A percentile compares a stretch with the other conserved stretches of the same genome.
phyloP scores from a whole-genome alignment of 2,113 vertebrate genomes.

The Xenopus laevis region DNA sequence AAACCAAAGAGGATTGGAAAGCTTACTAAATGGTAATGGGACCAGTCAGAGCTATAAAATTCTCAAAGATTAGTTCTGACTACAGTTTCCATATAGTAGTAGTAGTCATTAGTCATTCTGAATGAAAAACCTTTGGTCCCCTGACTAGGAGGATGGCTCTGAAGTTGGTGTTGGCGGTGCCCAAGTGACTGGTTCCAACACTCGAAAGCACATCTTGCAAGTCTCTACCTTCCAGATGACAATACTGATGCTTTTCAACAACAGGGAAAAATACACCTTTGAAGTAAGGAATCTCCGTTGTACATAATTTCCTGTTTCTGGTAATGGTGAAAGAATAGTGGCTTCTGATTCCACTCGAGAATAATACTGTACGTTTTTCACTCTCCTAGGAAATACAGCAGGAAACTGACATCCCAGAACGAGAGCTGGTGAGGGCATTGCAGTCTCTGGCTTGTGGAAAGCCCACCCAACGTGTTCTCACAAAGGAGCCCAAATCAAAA shows the following conservation, averaged over 20 bases:
- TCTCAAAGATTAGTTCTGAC: too few species aligned
- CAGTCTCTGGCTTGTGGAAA: conserved; percentile 96
- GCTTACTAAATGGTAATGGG: too few species aligned
- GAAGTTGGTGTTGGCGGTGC: conserved; percentile 91
- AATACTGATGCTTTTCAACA: conserved; percentile 98
- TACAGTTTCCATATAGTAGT: too few species aligned
- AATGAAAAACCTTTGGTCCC: too few species aligned
- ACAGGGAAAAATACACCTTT: conserved; percentile 93
- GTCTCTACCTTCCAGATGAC: conserved; percentile 99
- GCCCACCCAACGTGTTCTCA: conserved; percentile 91
- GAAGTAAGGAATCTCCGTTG: conserved; percentile 71
- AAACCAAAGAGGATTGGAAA: conserved; percentile 15
- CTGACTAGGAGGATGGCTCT: conserved; percentile 86
- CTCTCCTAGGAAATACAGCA: conserved; percentile 91
- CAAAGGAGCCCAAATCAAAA: conserved; percentile 95
- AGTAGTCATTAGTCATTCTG: too few species aligned
- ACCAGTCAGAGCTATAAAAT: too few species aligned
- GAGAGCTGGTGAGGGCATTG: conserved; percentile 89
- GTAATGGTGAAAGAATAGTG: too few species aligned
- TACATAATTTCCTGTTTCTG: too few species aligned
- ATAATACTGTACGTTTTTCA: background rate
- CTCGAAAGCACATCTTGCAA: conserved; percentile 94
- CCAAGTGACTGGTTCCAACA: conserved; percentile 91
- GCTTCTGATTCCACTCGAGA: background rate
- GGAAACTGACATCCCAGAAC: conserved; percentile 94